Evolutionary conservation across 2,797 vertebrate species (phyloP), one percentile per base, ranked within the genome.

Genomic region (Gymnothorax javanicus): DNA sequence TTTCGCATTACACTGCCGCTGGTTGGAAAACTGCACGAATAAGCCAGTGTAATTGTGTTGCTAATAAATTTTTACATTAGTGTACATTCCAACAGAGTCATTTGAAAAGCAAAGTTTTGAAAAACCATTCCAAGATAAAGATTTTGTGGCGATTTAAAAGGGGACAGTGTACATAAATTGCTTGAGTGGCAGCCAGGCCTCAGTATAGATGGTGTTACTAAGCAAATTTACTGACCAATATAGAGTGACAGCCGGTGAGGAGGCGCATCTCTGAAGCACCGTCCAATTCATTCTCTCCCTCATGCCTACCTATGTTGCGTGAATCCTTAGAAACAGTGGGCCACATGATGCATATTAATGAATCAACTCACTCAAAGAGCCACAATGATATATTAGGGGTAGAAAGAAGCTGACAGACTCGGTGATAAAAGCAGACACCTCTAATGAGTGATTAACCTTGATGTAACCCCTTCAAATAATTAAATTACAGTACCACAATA

Each of bases 381-480:
- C 43, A 17, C 52, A 50, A 79, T 56, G 77, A 81, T 54, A 20
- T 81, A 81, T 81, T 81, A 23, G 52, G 77, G 77, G 15, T 17
- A 79, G 33, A 52, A 33, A 52, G 33, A 54, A 81, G 17, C 50
- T 81, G 77, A 56, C 77, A 81, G 77, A n/a, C 52, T 17, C 50
- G 23, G 17, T 56, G 77, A 81, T 81, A 54, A 81, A 23, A 5
- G 77, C 20, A 7, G 4, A 54, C 17, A n/a, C 50, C 50, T 81
- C 77, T 81, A 81, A 81, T 52, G 56, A 54, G 52, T 81, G 77
- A 56, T 56, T 81, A 81, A 81, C 77, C 77, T 13, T 23, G 50
- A 81, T 56, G 52, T 54, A n/a, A 81, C 77, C 77, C 33, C 77
- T n/a, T 20, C 52, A 81, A 23, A 81, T n/a, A 81, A 81, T 81